These are phyloP conservation scores for Embidobia sp. DNA, from an alignment of 2,888 invertebrate species.

Conservation along the genomic window DNA sequence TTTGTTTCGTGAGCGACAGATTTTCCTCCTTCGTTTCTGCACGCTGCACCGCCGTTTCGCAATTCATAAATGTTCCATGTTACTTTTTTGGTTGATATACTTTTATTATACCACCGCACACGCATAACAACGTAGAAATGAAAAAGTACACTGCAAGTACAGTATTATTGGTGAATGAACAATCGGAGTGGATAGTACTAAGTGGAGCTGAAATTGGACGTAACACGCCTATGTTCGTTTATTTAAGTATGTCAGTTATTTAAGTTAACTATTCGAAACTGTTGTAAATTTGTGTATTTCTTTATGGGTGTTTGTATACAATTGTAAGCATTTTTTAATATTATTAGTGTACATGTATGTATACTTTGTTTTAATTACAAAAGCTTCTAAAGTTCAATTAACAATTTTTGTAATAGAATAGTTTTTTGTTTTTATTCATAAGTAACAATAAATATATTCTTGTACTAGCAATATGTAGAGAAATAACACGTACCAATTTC, in stretches of 20 bases:
- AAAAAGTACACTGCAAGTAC: slow-evolving; percentile 42
- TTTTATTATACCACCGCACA: slow-evolving; percentile 66
- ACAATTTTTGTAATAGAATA: neutral
- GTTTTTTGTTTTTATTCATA: too few relatives aligned
- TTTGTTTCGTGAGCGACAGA: slow-evolving; percentile 65
- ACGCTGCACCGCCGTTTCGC: slow-evolving; percentile 81
- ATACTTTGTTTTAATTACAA: too few relatives aligned
- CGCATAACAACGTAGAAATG: slow-evolving; percentile 68
- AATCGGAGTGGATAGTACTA: neutral
- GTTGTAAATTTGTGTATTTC: too few relatives aligned
- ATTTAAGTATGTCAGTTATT: neutral
- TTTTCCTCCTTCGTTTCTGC: slow-evolving; percentile 76
- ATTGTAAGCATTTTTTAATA: too few relatives aligned
- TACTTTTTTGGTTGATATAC: slow-evolving; percentile 72
- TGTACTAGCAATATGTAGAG: too few relatives aligned
- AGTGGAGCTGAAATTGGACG: slow-evolving; percentile 15
- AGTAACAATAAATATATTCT: too few relatives aligned
- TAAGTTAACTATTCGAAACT: neutral
- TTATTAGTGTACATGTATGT: too few relatives aligned
- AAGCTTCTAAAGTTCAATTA: too few relatives aligned
- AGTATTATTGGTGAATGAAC: slow-evolving; percentile 25
- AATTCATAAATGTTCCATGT: slow-evolving; percentile 80
- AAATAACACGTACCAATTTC: too few relatives aligned
- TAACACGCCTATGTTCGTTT: too few relatives aligned
- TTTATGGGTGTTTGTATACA: too few relatives aligned